Base-by-base conservation (phyloP, 2,113 vertebrate genomes). In the Phoxinus phoxinus region DNA sequence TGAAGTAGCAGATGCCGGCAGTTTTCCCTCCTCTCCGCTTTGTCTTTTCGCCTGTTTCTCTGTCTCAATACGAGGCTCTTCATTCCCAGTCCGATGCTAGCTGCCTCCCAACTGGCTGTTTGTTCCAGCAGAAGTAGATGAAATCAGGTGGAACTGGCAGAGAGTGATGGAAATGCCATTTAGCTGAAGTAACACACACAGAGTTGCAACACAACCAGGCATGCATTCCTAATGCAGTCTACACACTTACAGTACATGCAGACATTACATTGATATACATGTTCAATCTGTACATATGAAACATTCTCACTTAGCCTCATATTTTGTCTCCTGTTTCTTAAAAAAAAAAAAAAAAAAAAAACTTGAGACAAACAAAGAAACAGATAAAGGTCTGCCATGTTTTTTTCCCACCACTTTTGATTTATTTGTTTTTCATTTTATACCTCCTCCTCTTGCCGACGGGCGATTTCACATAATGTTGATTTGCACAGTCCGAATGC, bases 381-480 rank as follows among this genome's bases (percentile, higher is more conserved):
- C 63, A 89, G 82, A 90, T 91, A 91, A 90, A 90, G 85, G 89
- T 91, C 90, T 89, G 79, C 87, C 82, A 48, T 86, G 69, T 87
- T 91, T 63, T 88, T 91, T 88, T 72, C 51, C 48, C 6, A 83
- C 63, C 56, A 85, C 82, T 88, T 76, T 81, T 92, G 89, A 91
- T 92, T 91, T 88, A 91, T 94, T 90, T 91, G 85, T 91, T 92
- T 93, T 92, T 86, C 81, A 87, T 86, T 87, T 83, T 71, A 85
- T 85, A 83, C 25, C 61, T 90, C 87, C 84, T 86, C 88, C 88
- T 67, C 74, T 88, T 86, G 87, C 17, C 87, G 72, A 86, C 78
- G 80, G 80, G 73, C 53, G 86, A 59, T 90, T 93, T 92, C 91
- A 90, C 92, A 91, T 93, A 91, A 93, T 92, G 86, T 90, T 91